Conservation (phyloP, 2,113 vertebrate species). For the Chrysochloris asiatica region DNA sequence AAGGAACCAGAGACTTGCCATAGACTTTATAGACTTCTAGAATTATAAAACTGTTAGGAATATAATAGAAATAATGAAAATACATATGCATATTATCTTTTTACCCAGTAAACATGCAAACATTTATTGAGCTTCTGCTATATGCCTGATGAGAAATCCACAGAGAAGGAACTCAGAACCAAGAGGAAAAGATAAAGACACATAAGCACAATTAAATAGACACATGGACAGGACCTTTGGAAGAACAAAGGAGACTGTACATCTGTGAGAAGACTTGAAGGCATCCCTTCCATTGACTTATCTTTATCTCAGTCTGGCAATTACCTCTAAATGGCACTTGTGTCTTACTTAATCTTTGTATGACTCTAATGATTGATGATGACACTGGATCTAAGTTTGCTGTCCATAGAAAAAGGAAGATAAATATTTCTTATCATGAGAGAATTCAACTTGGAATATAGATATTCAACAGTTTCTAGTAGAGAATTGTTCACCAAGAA, state of each 20-base stretch:
- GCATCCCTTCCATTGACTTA: not conserved
- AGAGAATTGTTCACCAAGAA: not conserved
- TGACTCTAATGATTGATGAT: not conserved
- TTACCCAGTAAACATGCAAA: not conserved
- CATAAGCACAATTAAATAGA: not conserved
- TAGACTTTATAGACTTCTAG: slow-evolving; percentile 24
- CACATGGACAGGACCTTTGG: not conserved
- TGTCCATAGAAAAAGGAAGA: not conserved
- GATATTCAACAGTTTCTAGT: not conserved
- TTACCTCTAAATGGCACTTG: not conserved
- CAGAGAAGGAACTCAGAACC: not conserved
- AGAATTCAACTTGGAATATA: not conserved
- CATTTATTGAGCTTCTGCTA: not conserved
- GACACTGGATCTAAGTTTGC: not conserved
- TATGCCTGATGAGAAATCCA: not conserved
- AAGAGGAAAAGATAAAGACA: not conserved
- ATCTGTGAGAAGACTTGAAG: not conserved
- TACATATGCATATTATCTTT: not conserved
- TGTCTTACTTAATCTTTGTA: not conserved
- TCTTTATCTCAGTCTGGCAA: not conserved
- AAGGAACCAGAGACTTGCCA: not conserved
- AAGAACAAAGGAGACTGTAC: not conserved
- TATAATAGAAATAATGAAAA: not conserved
- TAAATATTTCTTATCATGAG: not conserved
- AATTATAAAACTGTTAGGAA: not conserved